Evolutionary conservation across 2,888 invertebrate genomes (phyloP), one percentile per base, ranked within the genome.

Genomic region (Metopia argyrocephala): DNA sequence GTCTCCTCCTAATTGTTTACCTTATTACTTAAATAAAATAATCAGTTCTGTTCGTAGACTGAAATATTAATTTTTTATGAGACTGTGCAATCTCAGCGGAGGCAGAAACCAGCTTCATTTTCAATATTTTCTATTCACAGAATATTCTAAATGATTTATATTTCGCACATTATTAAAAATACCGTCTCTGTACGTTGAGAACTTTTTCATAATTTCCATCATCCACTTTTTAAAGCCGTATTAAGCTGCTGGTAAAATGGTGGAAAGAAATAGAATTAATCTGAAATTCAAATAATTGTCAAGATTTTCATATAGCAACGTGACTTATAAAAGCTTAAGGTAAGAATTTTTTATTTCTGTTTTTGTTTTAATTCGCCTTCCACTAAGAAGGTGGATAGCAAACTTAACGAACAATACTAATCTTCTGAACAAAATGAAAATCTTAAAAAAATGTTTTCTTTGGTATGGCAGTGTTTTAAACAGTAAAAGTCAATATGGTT

Each of bases 161-260:
- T 48, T 76, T 76, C 23, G 64, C 70, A 76, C 70, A 57, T 65
- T 59, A 70, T 76, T 78, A 71, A 71, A 64, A 66, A 61, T 23
- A 21, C 12, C 48, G n/a, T n/a, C 9, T 46, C 25, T 28, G 54
- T 38, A 78, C 71, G 65, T 71, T n/a, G 59, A 31, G 59, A 45
- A 50, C n/a, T 23, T 1, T 20, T 52, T 2, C 3, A 0, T 27
- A 48, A 7, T 48, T 27, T 38, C 25, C 20, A 6, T 52, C 25
- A 9, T 56, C 25, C 15, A 68, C 27, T 45, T 25, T 6, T 1
- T 9, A 12, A 23, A 27, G 20, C 25, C 46, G 18, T n/a, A n/a
- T n/a, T n/a, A n/a, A n/a, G 7, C 18, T 6, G n/a, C 7, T 6
- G 2, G 27, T 45, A 4, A 21, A 18, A 20, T 12, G n/a, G n/a